Evolutionary conservation across 30 jellyfish, hydroid and myxozoan species (phyloP).

Genomic region (Aurelia sp.): DNA sequence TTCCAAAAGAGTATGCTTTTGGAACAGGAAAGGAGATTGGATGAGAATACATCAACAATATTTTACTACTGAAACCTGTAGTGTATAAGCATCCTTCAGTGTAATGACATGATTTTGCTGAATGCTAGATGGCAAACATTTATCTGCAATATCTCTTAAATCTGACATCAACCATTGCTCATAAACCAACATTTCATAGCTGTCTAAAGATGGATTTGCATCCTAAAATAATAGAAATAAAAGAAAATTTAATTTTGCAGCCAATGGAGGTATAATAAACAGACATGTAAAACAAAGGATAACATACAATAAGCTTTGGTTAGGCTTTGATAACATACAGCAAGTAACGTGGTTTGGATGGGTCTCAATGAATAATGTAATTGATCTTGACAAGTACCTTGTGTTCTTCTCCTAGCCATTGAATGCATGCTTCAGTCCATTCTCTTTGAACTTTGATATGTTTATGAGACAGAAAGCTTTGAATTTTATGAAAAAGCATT

Average conservation of each 20-base stretch:
- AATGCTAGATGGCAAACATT: slow-evolving; percentile 56
- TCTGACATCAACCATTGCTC: slow-evolving; percentile 99
- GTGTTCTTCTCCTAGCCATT: slow-evolving; percentile 81
- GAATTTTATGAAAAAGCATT: too few relatives aligned
- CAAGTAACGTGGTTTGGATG: background rate
- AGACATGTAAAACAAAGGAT: background rate
- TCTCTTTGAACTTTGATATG: slow-evolving; percentile 77
- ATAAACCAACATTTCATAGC: slow-evolving; percentile 57
- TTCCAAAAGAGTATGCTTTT: too few relatives aligned
- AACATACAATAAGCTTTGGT: too few relatives aligned
- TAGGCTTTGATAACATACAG: background rate
- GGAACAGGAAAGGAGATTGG: too few relatives aligned
- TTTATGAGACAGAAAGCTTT: slow-evolving; percentile 16
- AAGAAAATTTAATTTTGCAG: background rate
- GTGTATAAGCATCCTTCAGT: slow-evolving; percentile 32
- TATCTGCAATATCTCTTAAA: slow-evolving; percentile 74
- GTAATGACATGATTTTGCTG: too few relatives aligned
- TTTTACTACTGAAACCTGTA: slow-evolving; percentile 62
- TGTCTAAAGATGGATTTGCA: background rate
- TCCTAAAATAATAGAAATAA: slow-evolving; percentile 14
- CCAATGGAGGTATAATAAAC: background rate
- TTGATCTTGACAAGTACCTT: slow-evolving; percentile 46
- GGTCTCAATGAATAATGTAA: background rate
- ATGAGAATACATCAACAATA: too few relatives aligned
- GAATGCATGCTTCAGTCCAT: slow-evolving; percentile 91